Base-by-base conservation (phyloP, 2,888 invertebrate genomes). In the Lydus trimaculatus region DNA sequence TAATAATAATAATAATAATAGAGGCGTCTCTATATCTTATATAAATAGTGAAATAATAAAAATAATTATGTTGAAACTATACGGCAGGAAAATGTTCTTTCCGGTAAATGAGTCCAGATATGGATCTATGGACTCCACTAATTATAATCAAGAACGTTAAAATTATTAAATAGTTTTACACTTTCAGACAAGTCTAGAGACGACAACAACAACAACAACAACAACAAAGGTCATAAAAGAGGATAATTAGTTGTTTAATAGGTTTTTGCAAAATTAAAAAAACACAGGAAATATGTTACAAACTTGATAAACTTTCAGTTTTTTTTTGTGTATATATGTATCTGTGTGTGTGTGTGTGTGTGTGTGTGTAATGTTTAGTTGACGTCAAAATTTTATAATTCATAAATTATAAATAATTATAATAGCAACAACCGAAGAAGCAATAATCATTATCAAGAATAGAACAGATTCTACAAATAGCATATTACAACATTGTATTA, bases 301-400 rank as follows among this genome's bases (percentile, higher is more conserved):
- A 23, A 11, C 0, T 9, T 23, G 48, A 52, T 52, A 52, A 52
- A 52, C 48, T 52, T 43, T 43, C 3, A 2, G 11, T n/a, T n/a
- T n/a, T n/a, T n/a, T n/a, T n/a, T n/a, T n/a, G n/a, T n/a, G n/a
- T n/a, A n/a, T n/a, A n/a, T n/a, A n/a, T n/a, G n/a, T n/a, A n/a
- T n/a, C n/a, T n/a, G n/a, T n/a, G n/a, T n/a, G n/a, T n/a, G n/a
- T n/a, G n/a, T n/a, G n/a, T n/a, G n/a, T n/a, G n/a, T n/a, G n/a
- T n/a, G n/a, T n/a, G n/a, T n/a, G n/a, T n/a, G n/a, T 9, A 9
- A 3, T 43, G 1, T 52, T 52, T 23, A 23, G 11, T 52, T 52
- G 48, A 52, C 48, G 48, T 52, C 48, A 52, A 52, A 52, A 52
- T 52, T 52, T 52, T 52, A 20, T 23, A 52, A 23, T 11, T 23